These are phyloP conservation scores for Halotydeus destructor DNA, from an alignment of 1,140 invertebrate genomes.

Conservation along the genomic window DNA sequence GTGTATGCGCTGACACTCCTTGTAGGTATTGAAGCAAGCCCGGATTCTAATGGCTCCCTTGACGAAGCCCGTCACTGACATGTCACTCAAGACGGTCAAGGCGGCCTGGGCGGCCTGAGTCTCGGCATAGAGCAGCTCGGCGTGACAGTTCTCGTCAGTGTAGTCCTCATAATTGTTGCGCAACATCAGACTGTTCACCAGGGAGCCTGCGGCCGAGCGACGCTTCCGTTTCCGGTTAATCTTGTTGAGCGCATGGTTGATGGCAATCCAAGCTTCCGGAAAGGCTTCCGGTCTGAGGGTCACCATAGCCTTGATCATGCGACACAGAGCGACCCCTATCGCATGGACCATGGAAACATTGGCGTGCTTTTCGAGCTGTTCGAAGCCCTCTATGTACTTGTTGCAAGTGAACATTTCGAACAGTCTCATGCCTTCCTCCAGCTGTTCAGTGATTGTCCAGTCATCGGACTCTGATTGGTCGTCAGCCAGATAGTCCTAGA, in stretches of 20 bases:
- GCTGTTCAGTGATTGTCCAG: background rate
- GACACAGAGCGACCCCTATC: too few relatives aligned
- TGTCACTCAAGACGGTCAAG: conserved; percentile 79
- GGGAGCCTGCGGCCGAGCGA: background rate
- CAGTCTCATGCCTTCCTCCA: background rate
- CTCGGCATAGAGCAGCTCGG: conserved; percentile 84
- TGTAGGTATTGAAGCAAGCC: conserved; percentile 73
- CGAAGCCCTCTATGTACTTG: conserved; percentile 1
- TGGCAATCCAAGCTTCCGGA: background rate
- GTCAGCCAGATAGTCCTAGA: too few relatives aligned
- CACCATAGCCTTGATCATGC: too few relatives aligned
- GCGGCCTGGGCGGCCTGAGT: conserved; percentile 63
- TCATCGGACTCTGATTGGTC: background rate
- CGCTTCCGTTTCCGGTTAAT: background rate
- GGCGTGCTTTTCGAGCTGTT: too few relatives aligned
- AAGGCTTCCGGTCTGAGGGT: too few relatives aligned
- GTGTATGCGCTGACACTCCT: conserved; percentile 65
- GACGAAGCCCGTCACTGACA: conserved; percentile 75
- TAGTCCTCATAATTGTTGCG: background rate
- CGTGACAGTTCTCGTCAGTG: conserved; percentile 59
- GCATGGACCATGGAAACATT: too few relatives aligned
- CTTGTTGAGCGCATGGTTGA: too few relatives aligned
- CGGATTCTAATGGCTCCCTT: conserved; percentile 82
- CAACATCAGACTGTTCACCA: conserved; percentile 5
- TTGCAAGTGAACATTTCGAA: conserved; percentile 4